Evolutionary conservation across 2,113 vertebrate genomes (phyloP).

Genomic region (human (Homo sapiens)): GRCh38 chr7:18151501-18152000

Average conservation of each 20-base stretch:
- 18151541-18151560: not conserved
- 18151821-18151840: not conserved
- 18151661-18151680: not conserved
- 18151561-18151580: not conserved
- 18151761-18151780: not conserved
- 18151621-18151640: not conserved
- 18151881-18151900: slow-evolving; percentile 28
- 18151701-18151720: not conserved
- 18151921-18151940: not conserved
- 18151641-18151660: not conserved
- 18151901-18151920: not conserved
- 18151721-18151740: not conserved
- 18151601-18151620: not conserved
- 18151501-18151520: not conserved
- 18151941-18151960: not conserved
- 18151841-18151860: slow-evolving; percentile 4
- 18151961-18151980: not conserved
- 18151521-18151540: not conserved
- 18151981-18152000: not conserved
- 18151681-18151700: not conserved
- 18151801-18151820: slow-evolving; percentile 24
- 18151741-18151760: not conserved
- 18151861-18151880: not conserved
- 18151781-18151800: slow-evolving; percentile 1
- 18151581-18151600: not conserved